Evolutionary conservation across 2,113 vertebrate genomes (phyloP).

Genomic region (Otocyon megalotis): DNA sequence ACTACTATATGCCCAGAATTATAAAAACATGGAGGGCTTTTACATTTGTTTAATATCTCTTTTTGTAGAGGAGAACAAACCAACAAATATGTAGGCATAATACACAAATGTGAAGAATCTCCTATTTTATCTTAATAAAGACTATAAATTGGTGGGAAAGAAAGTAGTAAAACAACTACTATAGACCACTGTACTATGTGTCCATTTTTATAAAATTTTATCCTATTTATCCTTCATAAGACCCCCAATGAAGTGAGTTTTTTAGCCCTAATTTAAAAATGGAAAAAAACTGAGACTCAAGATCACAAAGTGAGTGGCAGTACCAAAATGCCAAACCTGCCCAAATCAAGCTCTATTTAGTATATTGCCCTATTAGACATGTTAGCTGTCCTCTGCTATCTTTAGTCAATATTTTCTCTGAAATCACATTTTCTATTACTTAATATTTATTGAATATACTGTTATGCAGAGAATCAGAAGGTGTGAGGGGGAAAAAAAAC

Average conservation of each 20-base stretch:
- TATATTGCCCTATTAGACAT: neutral
- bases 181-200: neutral
- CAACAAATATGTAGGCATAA: neutral
- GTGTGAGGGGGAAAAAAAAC: neutral
- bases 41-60: neutral
- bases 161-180: conserved; percentile 9
- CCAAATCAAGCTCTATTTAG: neutral
- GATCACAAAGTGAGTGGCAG: neutral
- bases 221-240: neutral
- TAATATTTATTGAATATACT: conserved; percentile 22
- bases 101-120: neutral
- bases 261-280: neutral
- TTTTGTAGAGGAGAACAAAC: neutral
- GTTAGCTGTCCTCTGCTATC: neutral
- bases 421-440: neutral
- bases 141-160: neutral
- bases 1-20: neutral
- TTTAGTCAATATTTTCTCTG: conserved; percentile 47
- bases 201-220: neutral
- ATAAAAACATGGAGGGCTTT: neutral
- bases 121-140: conserved; percentile 16
- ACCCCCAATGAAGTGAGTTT: neutral
- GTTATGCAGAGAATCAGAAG: conserved; percentile 19
- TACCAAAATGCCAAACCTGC: neutral
- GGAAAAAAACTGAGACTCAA: neutral